Percentiles rank a stretch among this genome's conserved stretches.
phyloP scores from a whole-genome alignment of 2,888 invertebrate genomes.

The Caradrina clavipalpis region DNA sequence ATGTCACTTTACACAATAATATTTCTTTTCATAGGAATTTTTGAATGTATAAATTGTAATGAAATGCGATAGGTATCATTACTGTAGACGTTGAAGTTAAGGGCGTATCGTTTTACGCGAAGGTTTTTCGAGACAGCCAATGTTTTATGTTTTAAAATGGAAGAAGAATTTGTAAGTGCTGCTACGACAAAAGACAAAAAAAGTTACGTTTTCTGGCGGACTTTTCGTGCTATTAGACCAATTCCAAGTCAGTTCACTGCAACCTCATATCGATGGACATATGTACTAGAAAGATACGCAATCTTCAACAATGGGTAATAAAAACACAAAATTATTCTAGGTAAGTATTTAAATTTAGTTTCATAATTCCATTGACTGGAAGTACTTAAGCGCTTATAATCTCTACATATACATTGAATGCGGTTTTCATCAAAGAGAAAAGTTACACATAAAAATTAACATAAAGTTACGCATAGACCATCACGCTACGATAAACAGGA shows the following conservation, averaged over 20 bases:
- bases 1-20: constrained; percentile 22
- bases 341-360: too few species aligned
- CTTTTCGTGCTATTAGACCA: background rate
- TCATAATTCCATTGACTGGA: too few species aligned
- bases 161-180: background rate
- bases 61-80: constrained; percentile 6
- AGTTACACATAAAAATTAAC: too few species aligned
- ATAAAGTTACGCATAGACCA: too few species aligned
- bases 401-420: too few species aligned
- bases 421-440: too few species aligned
- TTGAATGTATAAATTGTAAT: background rate
- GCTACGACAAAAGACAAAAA: too few species aligned
- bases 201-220: background rate
- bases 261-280: constrained; percentile 18
- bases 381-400: too few species aligned
- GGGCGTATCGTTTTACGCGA: constrained; percentile 13
- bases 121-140: background rate
- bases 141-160: background rate
- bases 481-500: too few species aligned
- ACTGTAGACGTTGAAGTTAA: background rate
- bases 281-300: background rate
- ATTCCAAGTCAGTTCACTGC: constrained; percentile 1
- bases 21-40: constrained; percentile 10
- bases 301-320: too few species aligned
- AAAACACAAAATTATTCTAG: too few species aligned